phyloP scores from a whole-genome alignment of 2,888 invertebrate genomes.

The Osmoderma eremita region DNA sequence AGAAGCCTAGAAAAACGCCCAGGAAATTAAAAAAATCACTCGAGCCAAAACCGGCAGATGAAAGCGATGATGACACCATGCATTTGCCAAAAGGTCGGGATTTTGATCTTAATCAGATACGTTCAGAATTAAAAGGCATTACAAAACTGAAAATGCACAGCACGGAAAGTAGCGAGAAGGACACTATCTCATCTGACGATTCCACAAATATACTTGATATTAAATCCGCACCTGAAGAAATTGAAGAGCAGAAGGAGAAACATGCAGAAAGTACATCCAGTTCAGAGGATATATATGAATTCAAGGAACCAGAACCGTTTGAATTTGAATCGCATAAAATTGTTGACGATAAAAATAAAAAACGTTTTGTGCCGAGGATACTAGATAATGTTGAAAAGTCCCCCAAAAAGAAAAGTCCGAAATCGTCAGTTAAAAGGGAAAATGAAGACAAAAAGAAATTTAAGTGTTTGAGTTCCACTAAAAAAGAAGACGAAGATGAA shows the following conservation, averaged over 20 bases:
- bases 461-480: constrained; percentile 47
- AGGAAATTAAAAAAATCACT: constrained; percentile 62
- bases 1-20: constrained; percentile 55
- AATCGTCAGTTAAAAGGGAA: constrained; percentile 52
- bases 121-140: constrained; percentile 85
- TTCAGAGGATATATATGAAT: constrained; percentile 81
- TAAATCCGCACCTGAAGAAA: constrained; percentile 48
- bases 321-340: constrained; percentile 77
- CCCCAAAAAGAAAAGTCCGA: constrained; percentile 55
- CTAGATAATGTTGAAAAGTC: constrained; percentile 61
- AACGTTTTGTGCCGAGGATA: constrained; percentile 58
- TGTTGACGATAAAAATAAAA: constrained; percentile 59
- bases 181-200: constrained; percentile 56
- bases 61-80: constrained; percentile 65
- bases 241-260: constrained; percentile 52
- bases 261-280: constrained; percentile 52
- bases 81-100: constrained; percentile 73
- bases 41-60: constrained; percentile 63
- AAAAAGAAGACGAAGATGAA: constrained; percentile 54
- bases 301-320: constrained; percentile 89
- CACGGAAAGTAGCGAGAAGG: constrained; percentile 53
- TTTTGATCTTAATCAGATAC: constrained; percentile 85
- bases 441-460: constrained; percentile 51
- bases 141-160: constrained; percentile 67
- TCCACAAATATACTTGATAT: constrained; percentile 53